phyloP scores from a whole-genome alignment of 2,888 invertebrate species.

The Actias luna region DNA sequence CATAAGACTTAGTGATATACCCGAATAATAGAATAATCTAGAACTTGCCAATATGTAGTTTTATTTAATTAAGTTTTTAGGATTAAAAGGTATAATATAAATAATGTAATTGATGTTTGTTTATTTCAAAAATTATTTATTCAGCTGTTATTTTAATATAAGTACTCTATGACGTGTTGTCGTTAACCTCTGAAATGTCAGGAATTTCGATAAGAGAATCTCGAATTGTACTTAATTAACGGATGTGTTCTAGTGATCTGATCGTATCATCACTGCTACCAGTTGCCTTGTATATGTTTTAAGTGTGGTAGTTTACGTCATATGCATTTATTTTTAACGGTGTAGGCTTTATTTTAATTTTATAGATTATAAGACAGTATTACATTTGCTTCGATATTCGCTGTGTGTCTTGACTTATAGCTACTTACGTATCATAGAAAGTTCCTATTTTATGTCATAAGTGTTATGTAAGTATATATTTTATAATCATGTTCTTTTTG shows the following conservation, averaged over 20 bases:
- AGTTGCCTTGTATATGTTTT: not conserved
- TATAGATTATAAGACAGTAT: constrained; percentile 14
- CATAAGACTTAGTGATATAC: constrained; percentile 80
- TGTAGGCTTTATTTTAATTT: not conserved
- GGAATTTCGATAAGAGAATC: constrained; percentile 35
- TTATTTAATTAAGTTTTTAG: not conserved
- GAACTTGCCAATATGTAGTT: not conserved
- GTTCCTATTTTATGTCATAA: constrained; percentile 42
- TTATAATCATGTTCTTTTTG: constrained; percentile 22
- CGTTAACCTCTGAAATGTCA: constrained; percentile 38
- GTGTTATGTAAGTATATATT: constrained; percentile 23
- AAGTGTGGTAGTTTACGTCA: not conserved
- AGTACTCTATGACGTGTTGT: constrained; percentile 27
- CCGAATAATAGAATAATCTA: constrained; percentile 50
- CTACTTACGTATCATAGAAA: constrained; percentile 22
- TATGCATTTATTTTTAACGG: constrained; percentile 13
- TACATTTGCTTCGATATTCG: constrained; percentile 7
- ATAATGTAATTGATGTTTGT: not conserved
- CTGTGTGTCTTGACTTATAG: constrained; percentile 6
- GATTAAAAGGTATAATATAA: not conserved
- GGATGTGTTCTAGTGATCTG: constrained; percentile 25
- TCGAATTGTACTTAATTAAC: constrained; percentile 31
- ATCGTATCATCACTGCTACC: constrained; percentile 15
- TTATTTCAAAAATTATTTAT: constrained; percentile 4
- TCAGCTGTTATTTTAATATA: constrained; percentile 1